A percentile compares a stretch with the other conserved stretches of the same genome.
These are phyloP conservation scores for roundworm (Caenorhabditis elegans) DNA, from an alignment of 1,140 invertebrate species.

Conservation along the genomic window WBcel235 BX284605.5:4935501-4936000, in stretches of 20 bases:
- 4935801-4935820: slow-evolving; percentile 47
- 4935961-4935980: slow-evolving; percentile 40
- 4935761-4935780: slow-evolving; percentile 7
- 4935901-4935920: slow-evolving; percentile 41
- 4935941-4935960: slow-evolving; percentile 39
- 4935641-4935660: no score
- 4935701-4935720: not conserved
- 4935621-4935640: no score
- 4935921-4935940: slow-evolving; percentile 46
- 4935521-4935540: no score
- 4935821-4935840: slow-evolving; percentile 38
- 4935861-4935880: not conserved
- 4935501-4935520: no score
- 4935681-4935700: slow-evolving; percentile 30
- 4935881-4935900: no score
- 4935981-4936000: not conserved
- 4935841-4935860: slow-evolving; percentile 45
- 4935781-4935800: slow-evolving; percentile 33
- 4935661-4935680: slow-evolving; percentile 41
- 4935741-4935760: slow-evolving; percentile 36
- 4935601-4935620: no score
- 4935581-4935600: no score
- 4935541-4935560: no score
- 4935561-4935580: no score
- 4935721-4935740: slow-evolving; percentile 14